Evolutionary conservation across 2,113 vertebrate genomes (phyloP).

Genomic region (Sphyrna mokarran): DNA sequence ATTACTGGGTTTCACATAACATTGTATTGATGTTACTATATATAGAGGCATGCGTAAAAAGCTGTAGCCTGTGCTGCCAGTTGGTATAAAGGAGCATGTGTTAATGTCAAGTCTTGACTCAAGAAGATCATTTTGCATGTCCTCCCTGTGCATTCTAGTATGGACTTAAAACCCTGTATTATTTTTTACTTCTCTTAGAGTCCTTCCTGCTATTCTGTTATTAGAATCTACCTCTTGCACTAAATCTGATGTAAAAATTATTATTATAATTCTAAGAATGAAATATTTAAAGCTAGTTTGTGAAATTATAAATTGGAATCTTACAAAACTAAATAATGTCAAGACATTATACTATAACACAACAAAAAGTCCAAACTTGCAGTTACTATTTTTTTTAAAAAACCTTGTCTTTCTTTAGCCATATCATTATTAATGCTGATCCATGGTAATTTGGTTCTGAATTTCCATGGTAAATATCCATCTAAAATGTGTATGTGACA

Average conservation of each 20-base stretch:
- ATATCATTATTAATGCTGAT: not conserved
- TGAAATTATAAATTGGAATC: not conserved
- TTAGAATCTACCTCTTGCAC: not conserved
- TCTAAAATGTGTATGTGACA: not conserved
- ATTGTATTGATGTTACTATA: not conserved
- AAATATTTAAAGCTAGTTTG: not conserved
- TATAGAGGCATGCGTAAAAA: not conserved
- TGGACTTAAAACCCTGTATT: not conserved
- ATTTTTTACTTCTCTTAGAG: not conserved
- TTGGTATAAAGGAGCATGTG: not conserved
- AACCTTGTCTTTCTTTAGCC: not conserved
- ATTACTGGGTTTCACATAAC: not conserved
- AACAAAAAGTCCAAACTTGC: not conserved
- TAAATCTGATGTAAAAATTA: not conserved
- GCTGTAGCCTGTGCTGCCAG: not conserved
- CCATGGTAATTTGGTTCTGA: not conserved
- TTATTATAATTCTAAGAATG: not conserved
- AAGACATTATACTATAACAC: not conserved
- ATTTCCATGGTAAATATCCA: not conserved
- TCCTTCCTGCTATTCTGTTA: not conserved
- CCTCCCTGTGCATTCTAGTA: not conserved
- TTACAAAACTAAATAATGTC: not conserved
- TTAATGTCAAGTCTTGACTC: not conserved
- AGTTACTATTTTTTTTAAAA: not conserved
- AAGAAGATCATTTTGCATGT: not conserved